Percentiles rank a stretch among this genome's conserved stretches.
Conservation (phyloP, 2,888 invertebrate species). For the Ommatoiulus sabulosus region DNA sequence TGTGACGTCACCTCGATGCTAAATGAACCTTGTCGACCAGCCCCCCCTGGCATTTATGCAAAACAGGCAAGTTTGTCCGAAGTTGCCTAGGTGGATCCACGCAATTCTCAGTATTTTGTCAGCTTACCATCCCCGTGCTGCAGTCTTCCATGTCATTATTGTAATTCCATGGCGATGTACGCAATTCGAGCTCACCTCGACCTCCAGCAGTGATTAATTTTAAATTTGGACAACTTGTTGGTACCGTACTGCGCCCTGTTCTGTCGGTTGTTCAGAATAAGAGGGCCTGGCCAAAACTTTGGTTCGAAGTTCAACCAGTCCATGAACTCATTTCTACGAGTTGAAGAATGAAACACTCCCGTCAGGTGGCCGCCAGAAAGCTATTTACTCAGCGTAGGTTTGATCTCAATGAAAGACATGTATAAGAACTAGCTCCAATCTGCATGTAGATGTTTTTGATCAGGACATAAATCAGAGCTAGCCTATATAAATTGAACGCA, state of each 20-base stretch:
- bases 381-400: too few species aligned
- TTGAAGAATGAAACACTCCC: too few species aligned
- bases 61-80: background rate
- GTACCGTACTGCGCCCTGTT: background rate
- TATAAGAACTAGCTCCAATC: too few species aligned
- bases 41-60: background rate
- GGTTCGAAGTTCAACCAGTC: background rate
- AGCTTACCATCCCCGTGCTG: background rate
- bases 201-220: conserved; percentile 21
- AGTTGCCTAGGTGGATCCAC: background rate
- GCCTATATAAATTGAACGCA: too few species aligned
- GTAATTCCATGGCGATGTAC: background rate
- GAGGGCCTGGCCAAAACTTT: background rate
- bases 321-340: too few species aligned
- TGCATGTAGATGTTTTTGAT: too few species aligned
- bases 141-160: background rate
- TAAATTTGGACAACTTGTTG: background rate
- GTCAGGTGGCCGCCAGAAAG: too few species aligned
- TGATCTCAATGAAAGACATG: too few species aligned
- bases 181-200: background rate
- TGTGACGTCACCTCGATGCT: background rate
- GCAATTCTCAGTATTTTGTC: background rate
- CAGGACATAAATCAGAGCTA: too few species aligned
- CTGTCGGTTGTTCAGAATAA: background rate
- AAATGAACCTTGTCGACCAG: background rate